A percentile compares a stretch with the other conserved stretches of the same genome.
phyloP scores from a whole-genome alignment of 2,888 invertebrate species.

The Mythimna ferrago region DNA sequence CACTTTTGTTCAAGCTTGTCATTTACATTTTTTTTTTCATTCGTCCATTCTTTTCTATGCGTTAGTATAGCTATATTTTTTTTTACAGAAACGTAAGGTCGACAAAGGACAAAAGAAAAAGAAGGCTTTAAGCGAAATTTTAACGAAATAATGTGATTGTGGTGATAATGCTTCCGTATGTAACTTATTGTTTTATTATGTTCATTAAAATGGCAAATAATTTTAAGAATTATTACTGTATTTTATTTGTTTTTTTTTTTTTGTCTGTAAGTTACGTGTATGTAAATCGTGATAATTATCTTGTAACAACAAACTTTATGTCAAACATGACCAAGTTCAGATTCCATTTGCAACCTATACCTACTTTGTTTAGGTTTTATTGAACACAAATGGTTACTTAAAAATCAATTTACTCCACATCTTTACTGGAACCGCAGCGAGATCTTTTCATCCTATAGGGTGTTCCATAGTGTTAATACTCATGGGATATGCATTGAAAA shows the following conservation, averaged over 20 bases:
- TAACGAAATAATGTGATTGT: conserved; percentile 76
- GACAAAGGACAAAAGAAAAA: conserved; percentile 88
- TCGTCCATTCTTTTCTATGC: background rate
- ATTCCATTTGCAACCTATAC: no score
- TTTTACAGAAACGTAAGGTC: conserved; percentile 87
- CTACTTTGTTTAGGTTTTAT: no score
- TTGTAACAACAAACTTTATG: no score
- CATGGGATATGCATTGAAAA: no score
- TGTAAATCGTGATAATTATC: no score
- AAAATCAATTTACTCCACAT: no score
- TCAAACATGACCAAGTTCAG: no score
- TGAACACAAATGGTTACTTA: no score
- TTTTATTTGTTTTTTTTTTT: conserved; percentile 14
- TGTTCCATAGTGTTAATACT: no score
- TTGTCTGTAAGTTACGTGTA: background rate
- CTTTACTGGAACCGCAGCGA: no score
- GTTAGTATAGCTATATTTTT: conserved; percentile 14
- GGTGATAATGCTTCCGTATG: conserved; percentile 48
- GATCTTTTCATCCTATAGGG: no score
- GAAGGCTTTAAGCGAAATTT: conserved; percentile 89
- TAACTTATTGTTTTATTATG: conserved; percentile 65
- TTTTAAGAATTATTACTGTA: conserved; percentile 26
- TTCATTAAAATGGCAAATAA: conserved; percentile 57
- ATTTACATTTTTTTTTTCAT: background rate
- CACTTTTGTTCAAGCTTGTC: background rate